phyloP scores from a whole-genome alignment of 2,113 vertebrate genomes.

The Psettodes erumei region DNA sequence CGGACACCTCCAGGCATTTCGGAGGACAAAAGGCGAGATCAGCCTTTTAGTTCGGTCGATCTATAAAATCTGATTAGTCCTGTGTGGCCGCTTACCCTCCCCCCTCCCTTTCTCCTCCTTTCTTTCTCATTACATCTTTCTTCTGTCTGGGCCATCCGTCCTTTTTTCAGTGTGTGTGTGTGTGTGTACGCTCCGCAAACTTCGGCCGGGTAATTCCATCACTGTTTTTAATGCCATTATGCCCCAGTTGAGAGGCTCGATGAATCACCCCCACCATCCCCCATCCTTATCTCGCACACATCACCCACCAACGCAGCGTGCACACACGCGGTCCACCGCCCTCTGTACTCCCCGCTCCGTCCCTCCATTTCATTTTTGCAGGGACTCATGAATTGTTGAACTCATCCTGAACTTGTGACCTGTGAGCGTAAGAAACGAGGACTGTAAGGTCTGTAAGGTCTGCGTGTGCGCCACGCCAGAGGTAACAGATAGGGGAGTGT shows the following conservation, averaged over 20 bases:
- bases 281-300: conserved; percentile 37
- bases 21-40: conserved; percentile 77
- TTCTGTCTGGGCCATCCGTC: conserved; percentile 27
- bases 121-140: conserved; percentile 9
- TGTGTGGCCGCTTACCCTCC: conserved; percentile 43
- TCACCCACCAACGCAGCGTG: conserved; percentile 37
- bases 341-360: background rate
- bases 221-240: conserved; percentile 66
- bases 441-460: conserved; percentile 8
- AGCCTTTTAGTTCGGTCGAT: conserved; percentile 72
- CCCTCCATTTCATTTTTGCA: conserved; percentile 60
- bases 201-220: conserved; percentile 59
- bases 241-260: conserved; percentile 46
- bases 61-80: conserved; percentile 81
- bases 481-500: conserved; percentile 40
- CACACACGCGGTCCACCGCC: conserved; percentile 46
- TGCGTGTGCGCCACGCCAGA: background rate
- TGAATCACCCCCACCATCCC: conserved; percentile 51
- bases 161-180: too few species aligned
- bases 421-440: conserved; percentile 5
- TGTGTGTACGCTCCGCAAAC: conserved; percentile 56
- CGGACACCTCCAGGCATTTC: conserved; percentile 69
- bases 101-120: conserved; percentile 18
- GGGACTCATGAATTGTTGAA: conserved; percentile 77
- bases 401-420: conserved; percentile 74